phyloP scores from a whole-genome alignment of 1,140 invertebrate species.

The Heliconius congener region DNA sequence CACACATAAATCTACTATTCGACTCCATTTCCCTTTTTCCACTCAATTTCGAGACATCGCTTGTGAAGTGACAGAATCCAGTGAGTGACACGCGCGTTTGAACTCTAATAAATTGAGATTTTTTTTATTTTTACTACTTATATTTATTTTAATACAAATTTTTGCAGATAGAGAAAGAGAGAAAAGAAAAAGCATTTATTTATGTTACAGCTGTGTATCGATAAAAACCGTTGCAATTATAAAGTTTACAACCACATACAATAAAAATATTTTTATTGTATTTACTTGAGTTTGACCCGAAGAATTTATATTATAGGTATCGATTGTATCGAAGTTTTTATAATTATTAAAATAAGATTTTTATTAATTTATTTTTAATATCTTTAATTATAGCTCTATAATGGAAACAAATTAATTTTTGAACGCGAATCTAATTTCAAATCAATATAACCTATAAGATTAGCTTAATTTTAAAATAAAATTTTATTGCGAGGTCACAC shows the following conservation, averaged over 20 bases:
- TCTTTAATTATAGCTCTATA: conserved; percentile 7
- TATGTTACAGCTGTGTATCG: neutral
- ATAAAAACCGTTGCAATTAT: neutral
- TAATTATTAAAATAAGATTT: neutral
- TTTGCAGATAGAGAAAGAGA: neutral
- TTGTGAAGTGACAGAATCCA: too few relatives aligned
- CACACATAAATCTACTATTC: too few relatives aligned
- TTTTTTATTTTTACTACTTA: too few relatives aligned
- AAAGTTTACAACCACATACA: neutral
- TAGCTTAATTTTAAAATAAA: conserved; percentile 30
- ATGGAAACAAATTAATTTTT: conserved; percentile 25
- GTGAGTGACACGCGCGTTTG: too few relatives aligned
- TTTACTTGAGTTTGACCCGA: neutral
- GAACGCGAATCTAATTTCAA: conserved; percentile 32
- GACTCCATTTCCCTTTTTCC: too few relatives aligned
- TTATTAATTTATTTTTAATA: conserved; percentile 2
- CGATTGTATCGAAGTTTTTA: neutral
- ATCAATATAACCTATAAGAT: conserved; percentile 8
- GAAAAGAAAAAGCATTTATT: too few relatives aligned
- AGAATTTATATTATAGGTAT: neutral
- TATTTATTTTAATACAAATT: neutral
- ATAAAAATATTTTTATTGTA: neutral
- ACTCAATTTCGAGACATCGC: too few relatives aligned
- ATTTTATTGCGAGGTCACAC: conserved; percentile 24
- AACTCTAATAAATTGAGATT: too few relatives aligned